Percentiles rank a stretch among this genome's conserved stretches.
These are phyloP conservation scores for Leptinotarsa rubiginosa DNA, from an alignment of 2,888 invertebrate genomes.

Conservation along the genomic window DNA sequence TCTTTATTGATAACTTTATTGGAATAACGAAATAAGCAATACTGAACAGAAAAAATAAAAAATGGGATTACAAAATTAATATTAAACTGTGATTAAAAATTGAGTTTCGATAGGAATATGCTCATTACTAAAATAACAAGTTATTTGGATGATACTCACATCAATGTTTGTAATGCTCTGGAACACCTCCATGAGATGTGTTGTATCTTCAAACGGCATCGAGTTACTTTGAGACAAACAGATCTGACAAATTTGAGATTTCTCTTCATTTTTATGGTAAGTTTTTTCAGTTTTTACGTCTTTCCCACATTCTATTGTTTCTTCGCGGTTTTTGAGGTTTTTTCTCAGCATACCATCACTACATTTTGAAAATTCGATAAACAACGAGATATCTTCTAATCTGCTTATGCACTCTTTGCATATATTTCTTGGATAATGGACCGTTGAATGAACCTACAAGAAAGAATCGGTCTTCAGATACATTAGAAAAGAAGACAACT, in stretches of 20 bases:
- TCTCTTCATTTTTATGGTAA: not conserved
- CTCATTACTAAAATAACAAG: too few relatives aligned
- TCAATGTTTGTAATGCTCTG: not conserved
- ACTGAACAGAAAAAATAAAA: too few relatives aligned
- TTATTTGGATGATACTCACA: not conserved
- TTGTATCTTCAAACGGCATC: not conserved
- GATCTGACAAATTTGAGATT: not conserved
- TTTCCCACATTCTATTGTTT: too few relatives aligned
- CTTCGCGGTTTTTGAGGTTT: not conserved
- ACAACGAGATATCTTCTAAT: not conserved
- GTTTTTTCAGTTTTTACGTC: not conserved
- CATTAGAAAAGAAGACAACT: too few relatives aligned
- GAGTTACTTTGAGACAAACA: not conserved
- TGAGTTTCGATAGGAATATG: too few relatives aligned
- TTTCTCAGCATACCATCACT: not conserved
- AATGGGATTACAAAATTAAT: too few relatives aligned
- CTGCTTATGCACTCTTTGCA: not conserved
- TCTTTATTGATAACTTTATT: too few relatives aligned
- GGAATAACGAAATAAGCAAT: too few relatives aligned
- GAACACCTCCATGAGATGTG: not conserved
- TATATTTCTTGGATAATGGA: not conserved
- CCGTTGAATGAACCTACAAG: too few relatives aligned
- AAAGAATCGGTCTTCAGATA: too few relatives aligned
- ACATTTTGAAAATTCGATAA: not conserved
- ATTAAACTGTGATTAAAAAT: too few relatives aligned